phyloP scores from a whole-genome alignment of 2,113 vertebrate genomes.

The Labeo catla region DNA sequence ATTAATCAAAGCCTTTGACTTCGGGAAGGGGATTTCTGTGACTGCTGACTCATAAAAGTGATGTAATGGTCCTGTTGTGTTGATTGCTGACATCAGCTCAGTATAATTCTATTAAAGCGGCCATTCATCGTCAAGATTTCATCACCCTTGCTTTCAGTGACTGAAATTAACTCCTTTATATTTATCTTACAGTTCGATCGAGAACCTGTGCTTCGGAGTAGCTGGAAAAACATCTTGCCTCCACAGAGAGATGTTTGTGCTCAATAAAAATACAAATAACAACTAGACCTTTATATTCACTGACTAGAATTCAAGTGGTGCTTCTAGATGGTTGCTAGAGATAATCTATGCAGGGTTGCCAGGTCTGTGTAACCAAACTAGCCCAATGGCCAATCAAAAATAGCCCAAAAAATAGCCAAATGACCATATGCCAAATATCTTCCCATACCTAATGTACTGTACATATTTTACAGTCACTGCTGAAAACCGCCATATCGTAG shows the following conservation, averaged over 20 bases:
- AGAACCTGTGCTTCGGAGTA: slow-evolving; percentile 53
- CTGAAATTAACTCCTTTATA: slow-evolving; percentile 65
- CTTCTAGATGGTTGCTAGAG: background rate
- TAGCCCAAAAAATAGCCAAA: too few relatives aligned
- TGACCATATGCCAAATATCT: too few relatives aligned
- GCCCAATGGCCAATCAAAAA: too few relatives aligned
- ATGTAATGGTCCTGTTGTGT: slow-evolving; percentile 59
- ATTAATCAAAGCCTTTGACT: slow-evolving; percentile 66
- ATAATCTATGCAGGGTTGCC: too few relatives aligned
- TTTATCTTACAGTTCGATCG: slow-evolving; percentile 70
- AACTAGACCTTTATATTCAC: background rate
- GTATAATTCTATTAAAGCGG: slow-evolving; percentile 68
- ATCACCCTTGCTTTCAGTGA: slow-evolving; percentile 65
- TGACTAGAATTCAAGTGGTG: background rate
- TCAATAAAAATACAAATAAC: background rate
- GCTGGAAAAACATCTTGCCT: background rate
- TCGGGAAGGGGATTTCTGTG: slow-evolving; percentile 49
- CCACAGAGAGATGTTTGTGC: background rate
- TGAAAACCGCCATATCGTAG: too few relatives aligned
- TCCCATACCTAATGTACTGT: too few relatives aligned
- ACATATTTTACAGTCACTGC: too few relatives aligned
- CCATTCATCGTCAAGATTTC: slow-evolving; percentile 68
- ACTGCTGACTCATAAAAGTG: slow-evolving; percentile 73
- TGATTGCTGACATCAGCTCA: slow-evolving; percentile 72
- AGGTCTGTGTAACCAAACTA: too few relatives aligned